Evolutionary conservation across 1,140 invertebrate species (phyloP).

Genomic region (Eubasilissa regina): DNA sequence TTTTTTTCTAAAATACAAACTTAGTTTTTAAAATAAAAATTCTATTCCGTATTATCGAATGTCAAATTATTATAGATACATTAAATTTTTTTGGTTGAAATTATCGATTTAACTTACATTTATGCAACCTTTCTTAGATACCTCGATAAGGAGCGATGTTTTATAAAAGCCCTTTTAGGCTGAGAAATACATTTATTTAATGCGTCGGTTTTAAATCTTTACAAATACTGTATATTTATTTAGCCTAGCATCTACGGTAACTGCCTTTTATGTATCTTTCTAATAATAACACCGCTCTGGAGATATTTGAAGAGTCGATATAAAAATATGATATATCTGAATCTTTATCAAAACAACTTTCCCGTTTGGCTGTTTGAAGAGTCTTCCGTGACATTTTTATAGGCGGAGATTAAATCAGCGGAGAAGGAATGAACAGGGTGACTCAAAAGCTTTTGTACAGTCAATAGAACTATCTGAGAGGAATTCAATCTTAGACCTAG

Average conservation of each 20-base stretch:
- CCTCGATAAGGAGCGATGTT: not conserved
- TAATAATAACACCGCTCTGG: not conserved
- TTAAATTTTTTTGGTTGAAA: not conserved
- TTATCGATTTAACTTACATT: too few species aligned
- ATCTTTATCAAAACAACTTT: conserved; percentile 26
- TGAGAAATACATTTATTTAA: not conserved
- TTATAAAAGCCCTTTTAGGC: not conserved
- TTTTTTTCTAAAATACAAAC: too few species aligned
- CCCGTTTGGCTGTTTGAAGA: not conserved
- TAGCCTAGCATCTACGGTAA: not conserved
- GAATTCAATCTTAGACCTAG: not conserved
- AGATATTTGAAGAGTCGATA: conserved; percentile 34
- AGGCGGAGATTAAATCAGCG: conserved; percentile 9
- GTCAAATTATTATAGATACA: not conserved
- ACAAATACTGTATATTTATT: not conserved
- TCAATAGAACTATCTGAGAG: not conserved
- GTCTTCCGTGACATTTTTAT: conserved; percentile 25
- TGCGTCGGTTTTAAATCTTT: conserved; percentile 1
- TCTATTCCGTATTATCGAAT: too few species aligned
- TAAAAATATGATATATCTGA: not conserved
- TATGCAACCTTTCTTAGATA: not conserved
- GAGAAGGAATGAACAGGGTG: not conserved
- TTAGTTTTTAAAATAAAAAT: too few species aligned
- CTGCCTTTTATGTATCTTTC: not conserved
- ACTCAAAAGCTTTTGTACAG: not conserved